Conservation (phyloP, 2,113 vertebrate genomes). For the Perca fluviatilis region DNA sequence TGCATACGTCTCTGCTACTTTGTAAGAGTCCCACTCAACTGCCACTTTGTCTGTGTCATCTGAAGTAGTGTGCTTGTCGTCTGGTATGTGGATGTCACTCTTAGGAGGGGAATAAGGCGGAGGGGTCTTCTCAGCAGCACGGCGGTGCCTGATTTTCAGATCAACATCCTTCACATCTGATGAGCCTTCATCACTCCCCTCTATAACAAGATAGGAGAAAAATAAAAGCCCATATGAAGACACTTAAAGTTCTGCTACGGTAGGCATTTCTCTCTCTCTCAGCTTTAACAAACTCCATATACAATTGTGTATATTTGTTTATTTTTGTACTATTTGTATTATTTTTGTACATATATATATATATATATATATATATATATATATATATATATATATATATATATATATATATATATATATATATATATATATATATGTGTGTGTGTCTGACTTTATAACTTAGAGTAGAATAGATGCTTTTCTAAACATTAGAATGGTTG, state of each 20-base stretch:
- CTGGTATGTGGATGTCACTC: neutral
- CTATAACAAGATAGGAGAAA: constrained; percentile 34
- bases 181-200: constrained; percentile 31
- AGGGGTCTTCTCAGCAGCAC: neutral
- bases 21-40: neutral
- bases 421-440: too few relatives aligned
- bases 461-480: too few relatives aligned
- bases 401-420: too few relatives aligned
- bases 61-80: neutral
- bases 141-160: constrained; percentile 42
- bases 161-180: constrained; percentile 23
- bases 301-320: too few relatives aligned
- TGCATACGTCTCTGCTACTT: neutral
- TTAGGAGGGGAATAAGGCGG: neutral
- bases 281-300: too few relatives aligned
- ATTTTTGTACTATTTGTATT: too few relatives aligned
- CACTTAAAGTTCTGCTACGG: neutral
- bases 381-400: too few relatives aligned
- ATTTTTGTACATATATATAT: too few relatives aligned
- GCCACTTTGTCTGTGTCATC: constrained; percentile 1
- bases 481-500: too few relatives aligned
- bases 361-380: too few relatives aligned
- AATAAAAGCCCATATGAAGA: neutral
- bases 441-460: too few relatives aligned
- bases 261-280: too few relatives aligned